phyloP scores from a whole-genome alignment of 1,140 invertebrate genomes.

The Drosophila dunni region DNA sequence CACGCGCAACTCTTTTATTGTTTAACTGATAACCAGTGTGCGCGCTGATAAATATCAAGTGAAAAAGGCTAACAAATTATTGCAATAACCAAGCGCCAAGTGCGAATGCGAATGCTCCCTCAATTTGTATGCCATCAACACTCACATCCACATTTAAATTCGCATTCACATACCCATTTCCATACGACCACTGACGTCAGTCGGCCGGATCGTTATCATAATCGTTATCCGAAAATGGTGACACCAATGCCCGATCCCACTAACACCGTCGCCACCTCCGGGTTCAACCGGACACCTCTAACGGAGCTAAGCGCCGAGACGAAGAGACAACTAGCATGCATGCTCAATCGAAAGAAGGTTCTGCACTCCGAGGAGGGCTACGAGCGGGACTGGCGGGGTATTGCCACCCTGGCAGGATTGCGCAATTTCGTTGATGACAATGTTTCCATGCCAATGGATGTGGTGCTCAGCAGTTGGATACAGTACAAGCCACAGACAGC shows the following conservation, averaged over 20 bases:
- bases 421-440: slow-evolving; percentile 52
- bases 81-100: slow-evolving; percentile 60
- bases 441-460: slow-evolving; percentile 85
- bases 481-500: slow-evolving; percentile 78
- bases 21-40: slow-evolving; percentile 68
- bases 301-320: slow-evolving; percentile 85
- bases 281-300: slow-evolving; percentile 79
- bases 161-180: slow-evolving; percentile 20
- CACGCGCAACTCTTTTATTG: slow-evolving; percentile 72
- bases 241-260: slow-evolving; percentile 52
- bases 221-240: slow-evolving; percentile 65
- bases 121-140: slow-evolving; percentile 76
- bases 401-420: slow-evolving; percentile 86
- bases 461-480: slow-evolving; percentile 86
- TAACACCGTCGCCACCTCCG: slow-evolving; percentile 24
- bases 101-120: slow-evolving; percentile 78
- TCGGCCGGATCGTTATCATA: slow-evolving; percentile 69
- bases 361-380: slow-evolving; percentile 86
- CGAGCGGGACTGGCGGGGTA: slow-evolving; percentile 89
- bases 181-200: slow-evolving; percentile 64
- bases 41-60: slow-evolving; percentile 69
- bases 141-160: slow-evolving; percentile 29
- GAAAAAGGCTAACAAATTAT: slow-evolving; percentile 62
- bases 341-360: slow-evolving; percentile 87
- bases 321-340: slow-evolving; percentile 85